Evolutionary conservation across 2,888 invertebrate genomes (phyloP), one percentile per base, ranked within the genome.

Genomic region (Archaeoteleia sp.): DNA sequence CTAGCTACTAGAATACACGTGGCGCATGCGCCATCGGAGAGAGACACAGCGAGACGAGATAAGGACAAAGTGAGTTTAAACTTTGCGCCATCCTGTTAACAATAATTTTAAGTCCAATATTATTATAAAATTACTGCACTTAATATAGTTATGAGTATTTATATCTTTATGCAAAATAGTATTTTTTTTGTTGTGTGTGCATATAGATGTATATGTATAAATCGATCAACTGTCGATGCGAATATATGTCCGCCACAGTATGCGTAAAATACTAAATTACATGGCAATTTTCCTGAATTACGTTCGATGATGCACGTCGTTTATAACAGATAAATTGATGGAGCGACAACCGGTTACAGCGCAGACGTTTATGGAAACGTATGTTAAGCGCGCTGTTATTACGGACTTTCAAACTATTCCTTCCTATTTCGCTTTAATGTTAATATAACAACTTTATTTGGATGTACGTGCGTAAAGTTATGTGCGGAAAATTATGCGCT

Each of bases 261-360:
- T 69, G 70, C 54, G 74, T 70, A 74, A 79, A 79, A 77, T 72
- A 72, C 71, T 72, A 73, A 76, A 79, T 79, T 78, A 77, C 75
- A 68, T 20, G 46, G 78, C 77, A 79, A 79, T 79, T 74, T 75
- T 69, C 70, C 69, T 63, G 73, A 72, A 70, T 72, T 72, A 71
- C 67, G 76, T 69, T 71, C 66, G 55, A 30, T 29, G 57, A 39
- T 45, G 55, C 42, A 20, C 46, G 43, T 43, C 65, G 46, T 49
- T 65, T 65, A 20, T 20, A 65, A 57, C 40, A 27, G 57, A 35
- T 45, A 53, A 65, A 65, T 57, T 65, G 51, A 55, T 51, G 65
- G 49, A 29, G 57, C 51, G 65, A 57, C 57, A 49, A 57, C 65
- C 65, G 57, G 57, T 65, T 65, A 46, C 45, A 30, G 17, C 39